A percentile compares a stretch with the other conserved stretches of the same genome.
Evolutionary conservation across 2,888 invertebrate genomes (phyloP).

Genomic region (Oxycera nigricornis): DNA sequence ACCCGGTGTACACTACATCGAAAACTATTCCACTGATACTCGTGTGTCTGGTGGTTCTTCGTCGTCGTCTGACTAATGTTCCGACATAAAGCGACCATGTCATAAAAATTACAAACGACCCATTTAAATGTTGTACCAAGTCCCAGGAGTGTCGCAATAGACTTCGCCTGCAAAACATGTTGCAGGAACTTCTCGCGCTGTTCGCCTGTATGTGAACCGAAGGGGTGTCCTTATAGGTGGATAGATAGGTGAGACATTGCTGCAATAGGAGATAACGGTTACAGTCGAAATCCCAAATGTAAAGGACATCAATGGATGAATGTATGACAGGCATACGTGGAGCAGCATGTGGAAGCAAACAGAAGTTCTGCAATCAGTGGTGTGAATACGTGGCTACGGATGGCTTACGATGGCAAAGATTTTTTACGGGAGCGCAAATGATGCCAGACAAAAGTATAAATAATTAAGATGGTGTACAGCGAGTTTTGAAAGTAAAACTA

Average conservation of each 20-base stretch:
- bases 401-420: no score
- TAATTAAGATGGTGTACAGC: no score
- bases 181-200: neutral
- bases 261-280: no score
- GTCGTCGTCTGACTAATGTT: neutral
- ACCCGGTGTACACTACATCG: neutral
- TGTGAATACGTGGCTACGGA: no score
- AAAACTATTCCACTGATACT: neutral
- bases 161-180: neutral
- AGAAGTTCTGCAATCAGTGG: no score
- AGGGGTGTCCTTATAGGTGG: neutral
- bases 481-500: no score
- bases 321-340: neutral
- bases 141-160: neutral
- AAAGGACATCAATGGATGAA: no score
- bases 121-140: slow-evolving; percentile 5
- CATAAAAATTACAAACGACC: slow-evolving; percentile 1
- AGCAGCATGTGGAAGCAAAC: neutral
- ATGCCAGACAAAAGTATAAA: no score
- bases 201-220: neutral
- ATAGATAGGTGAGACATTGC: no score
- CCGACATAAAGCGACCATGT: neutral
- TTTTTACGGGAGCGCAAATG: no score
- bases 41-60: neutral
- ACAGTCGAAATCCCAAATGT: no score